Base-by-base conservation (phyloP, 2,888 invertebrate genomes). In the Andricus quercusramuli region DNA sequence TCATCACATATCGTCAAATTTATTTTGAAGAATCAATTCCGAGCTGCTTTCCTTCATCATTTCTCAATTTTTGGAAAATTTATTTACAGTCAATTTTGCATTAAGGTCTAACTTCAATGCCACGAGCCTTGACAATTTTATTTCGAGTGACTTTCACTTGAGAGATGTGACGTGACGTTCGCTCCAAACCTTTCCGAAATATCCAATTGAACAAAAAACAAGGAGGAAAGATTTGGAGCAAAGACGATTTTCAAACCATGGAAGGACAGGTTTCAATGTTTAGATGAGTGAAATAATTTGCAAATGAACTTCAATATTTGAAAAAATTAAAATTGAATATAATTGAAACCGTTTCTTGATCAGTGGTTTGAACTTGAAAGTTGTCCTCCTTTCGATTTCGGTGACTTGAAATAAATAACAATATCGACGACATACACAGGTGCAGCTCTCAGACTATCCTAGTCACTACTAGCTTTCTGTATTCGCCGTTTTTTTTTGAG, bases 391-490 rank as follows among this genome's bases (percentile, higher is more conserved):
- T 74, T 74, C 51, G 29, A 64, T 29, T 64, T 64, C 22, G 29
- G 29, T 59, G 29, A 47, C 66, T 81, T 66, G 25, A 64, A 68
- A 80, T 79, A 79, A 79, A 62, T 44, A 62, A 66, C 66, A 67
- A 74, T 74, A 32, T 74, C 74, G n/a, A 74, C 32, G 32, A 74
- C 20, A 32, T 56, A 56, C 32, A 85, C 81, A 85, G 80, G 83
- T 85, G 84, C 83, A 83, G 84, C 85, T 83, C 82, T 84, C 83
- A 81, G 83, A 86, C 85, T 85, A 85, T 83, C 82, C 84, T 85
- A 83, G 81, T 83, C 83, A 85, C 85, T 84, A 83, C 82, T 83
- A 82, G 80, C 25, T 80, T 84, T 79, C 78, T 77, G 51, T 78
- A 56, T 74, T 74, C 51, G 74, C 56, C 74, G 74, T 56, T 74